phyloP scores from a whole-genome alignment of 2,888 invertebrate species.

The Dysmachus trigonus region DNA sequence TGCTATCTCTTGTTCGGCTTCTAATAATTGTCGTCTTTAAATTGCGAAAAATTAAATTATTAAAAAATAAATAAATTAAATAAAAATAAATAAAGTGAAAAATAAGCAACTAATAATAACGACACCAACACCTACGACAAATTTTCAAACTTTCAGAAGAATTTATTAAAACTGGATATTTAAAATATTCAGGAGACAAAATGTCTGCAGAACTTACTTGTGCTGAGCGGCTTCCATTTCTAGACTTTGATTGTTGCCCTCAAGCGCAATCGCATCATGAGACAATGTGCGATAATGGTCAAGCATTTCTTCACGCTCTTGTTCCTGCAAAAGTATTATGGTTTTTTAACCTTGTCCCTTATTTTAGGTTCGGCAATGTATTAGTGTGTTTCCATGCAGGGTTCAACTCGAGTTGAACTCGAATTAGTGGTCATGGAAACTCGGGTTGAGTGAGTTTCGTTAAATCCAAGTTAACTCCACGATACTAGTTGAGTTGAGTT shows the following conservation, averaged over 20 bases:
- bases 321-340: constrained; percentile 69
- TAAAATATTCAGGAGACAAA: background rate
- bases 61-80: constrained; percentile 45
- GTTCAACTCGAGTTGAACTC: too few relatives aligned
- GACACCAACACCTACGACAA: constrained; percentile 55
- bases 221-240: constrained; percentile 80
- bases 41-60: constrained; percentile 23
- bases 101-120: constrained; percentile 34
- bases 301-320: constrained; percentile 80
- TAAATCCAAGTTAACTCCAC: too few relatives aligned
- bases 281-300: constrained; percentile 82
- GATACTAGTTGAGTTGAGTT: too few relatives aligned
- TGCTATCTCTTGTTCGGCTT: constrained; percentile 69
- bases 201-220: constrained; percentile 60
- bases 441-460: too few relatives aligned
- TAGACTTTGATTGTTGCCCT: constrained; percentile 81
- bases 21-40: constrained; percentile 64
- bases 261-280: constrained; percentile 78
- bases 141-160: constrained; percentile 65
- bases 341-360: background rate
- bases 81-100: constrained; percentile 46
- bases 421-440: too few relatives aligned
- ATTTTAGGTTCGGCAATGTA: too few relatives aligned
- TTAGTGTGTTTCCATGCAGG: too few relatives aligned
- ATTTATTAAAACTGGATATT: background rate